These are phyloP conservation scores for Drosophila anomalipes DNA, from an alignment of 2,888 invertebrate species.

Conservation along the genomic window DNA sequence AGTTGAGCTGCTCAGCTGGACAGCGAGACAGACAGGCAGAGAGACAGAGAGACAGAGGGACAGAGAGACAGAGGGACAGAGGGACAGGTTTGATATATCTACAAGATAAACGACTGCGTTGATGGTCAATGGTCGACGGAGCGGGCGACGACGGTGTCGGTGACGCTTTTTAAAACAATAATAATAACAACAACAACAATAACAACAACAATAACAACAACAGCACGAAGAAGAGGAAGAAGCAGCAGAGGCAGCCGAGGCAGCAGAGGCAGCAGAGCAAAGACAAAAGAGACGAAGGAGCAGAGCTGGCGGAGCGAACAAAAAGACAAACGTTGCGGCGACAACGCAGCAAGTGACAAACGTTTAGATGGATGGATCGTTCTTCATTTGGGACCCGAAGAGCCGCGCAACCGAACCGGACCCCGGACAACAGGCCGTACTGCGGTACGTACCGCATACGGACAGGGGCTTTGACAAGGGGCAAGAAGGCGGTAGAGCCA, in stretches of 20 bases:
- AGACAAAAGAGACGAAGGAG: slow-evolving; percentile 69
- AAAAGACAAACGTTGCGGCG: slow-evolving; percentile 78
- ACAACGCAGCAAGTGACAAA: slow-evolving; percentile 77
- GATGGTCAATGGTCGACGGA: slow-evolving; percentile 48
- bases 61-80: background rate
- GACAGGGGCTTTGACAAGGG: slow-evolving; percentile 10
- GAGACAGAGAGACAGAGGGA: background rate
- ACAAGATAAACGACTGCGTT: slow-evolving; percentile 65
- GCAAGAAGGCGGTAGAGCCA: slow-evolving; percentile 10
- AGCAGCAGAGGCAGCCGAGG: background rate
- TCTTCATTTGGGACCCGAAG: slow-evolving; percentile 59
- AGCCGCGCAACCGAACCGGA: slow-evolving; percentile 29
- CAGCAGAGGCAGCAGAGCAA: slow-evolving; percentile 7
- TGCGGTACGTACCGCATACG: slow-evolving; percentile 1
- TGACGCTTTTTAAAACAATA: slow-evolving; percentile 46
- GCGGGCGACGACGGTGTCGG: slow-evolving; percentile 39
- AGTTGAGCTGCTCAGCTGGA: slow-evolving; percentile 54
- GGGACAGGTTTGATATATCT: slow-evolving; percentile 59
- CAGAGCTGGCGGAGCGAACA: slow-evolving; percentile 65
- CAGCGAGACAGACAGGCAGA: background rate
- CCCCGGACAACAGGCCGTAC: slow-evolving; percentile 1
- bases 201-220: background rate
- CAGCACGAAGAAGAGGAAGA: slow-evolving; percentile 8
- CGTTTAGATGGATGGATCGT: slow-evolving; percentile 79
- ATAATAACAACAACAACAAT: slow-evolving; percentile 28